Conservation (phyloP, 2,113 vertebrate genomes). For the Herpetotheres cachinnans region DNA sequence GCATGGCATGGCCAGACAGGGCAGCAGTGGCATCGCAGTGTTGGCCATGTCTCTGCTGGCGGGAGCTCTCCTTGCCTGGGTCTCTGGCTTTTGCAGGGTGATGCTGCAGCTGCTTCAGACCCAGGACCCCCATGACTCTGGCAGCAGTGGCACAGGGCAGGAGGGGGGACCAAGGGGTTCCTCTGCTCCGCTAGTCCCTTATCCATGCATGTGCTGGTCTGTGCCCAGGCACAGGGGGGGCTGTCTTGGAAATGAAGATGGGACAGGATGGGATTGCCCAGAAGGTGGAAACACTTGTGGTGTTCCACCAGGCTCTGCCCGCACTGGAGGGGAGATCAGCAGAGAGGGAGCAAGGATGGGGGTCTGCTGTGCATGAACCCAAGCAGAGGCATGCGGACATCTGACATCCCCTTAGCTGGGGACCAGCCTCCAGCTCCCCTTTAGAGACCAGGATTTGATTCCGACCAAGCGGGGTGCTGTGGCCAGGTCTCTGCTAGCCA, state of each 20-base stretch:
- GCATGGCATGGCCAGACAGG: background rate
- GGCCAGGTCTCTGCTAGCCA: accelerated
- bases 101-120: background rate
- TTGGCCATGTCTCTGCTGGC: background rate
- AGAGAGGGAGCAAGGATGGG: no score
- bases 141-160: background rate
- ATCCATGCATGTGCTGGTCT: accelerated
- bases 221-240: accelerated
- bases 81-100: background rate
- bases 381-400: background rate
- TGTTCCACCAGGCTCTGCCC: background rate
- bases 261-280: background rate
- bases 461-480: accelerated
- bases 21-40: accelerated
- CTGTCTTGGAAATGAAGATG: background rate
- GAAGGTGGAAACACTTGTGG: background rate
- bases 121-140: background rate
- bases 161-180: accelerated
- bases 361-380: background rate
- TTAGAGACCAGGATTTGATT: background rate
- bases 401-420: background rate
- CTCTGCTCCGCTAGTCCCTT: background rate
- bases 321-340: accelerated
- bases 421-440: accelerated
- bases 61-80: background rate